A percentile compares a stretch with the other conserved stretches of the same genome.
These are phyloP conservation scores for Hymenochirus boettgeri DNA, from an alignment of 2,113 vertebrate genomes.

Conservation along the genomic window DNA sequence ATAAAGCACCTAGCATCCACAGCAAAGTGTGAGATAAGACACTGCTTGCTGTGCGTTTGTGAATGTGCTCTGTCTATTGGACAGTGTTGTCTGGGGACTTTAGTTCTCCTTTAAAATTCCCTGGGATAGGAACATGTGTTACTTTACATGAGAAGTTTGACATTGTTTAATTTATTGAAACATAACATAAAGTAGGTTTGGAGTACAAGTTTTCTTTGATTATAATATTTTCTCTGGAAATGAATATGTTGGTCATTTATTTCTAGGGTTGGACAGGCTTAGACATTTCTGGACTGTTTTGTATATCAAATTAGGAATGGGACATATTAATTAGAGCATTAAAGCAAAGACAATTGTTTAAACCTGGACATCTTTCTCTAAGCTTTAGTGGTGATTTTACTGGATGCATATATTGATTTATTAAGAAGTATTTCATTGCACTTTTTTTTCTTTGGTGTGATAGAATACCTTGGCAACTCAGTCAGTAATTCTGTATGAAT, in stretches of 20 bases:
- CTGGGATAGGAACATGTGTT: too few relatives aligned
- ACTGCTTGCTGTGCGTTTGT: too few relatives aligned
- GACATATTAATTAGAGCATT: constrained; percentile 36
- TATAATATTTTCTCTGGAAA: constrained; percentile 5
- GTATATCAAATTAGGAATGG: constrained; percentile 33
- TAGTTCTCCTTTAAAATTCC: too few relatives aligned
- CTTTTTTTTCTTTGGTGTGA: constrained; percentile 8
- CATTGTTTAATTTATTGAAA: too few relatives aligned
- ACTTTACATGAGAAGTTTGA: too few relatives aligned
- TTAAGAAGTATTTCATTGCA: constrained; percentile 36
- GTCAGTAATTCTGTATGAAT: constrained; percentile 20
- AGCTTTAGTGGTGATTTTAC: constrained; percentile 35
- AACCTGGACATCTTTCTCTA: constrained; percentile 32
- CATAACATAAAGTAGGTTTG: too few relatives aligned
- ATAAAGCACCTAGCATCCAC: too few relatives aligned
- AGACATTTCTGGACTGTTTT: constrained; percentile 28
- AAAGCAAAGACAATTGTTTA: constrained; percentile 33
- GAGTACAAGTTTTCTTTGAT: too few relatives aligned
- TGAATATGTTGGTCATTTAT: constrained; percentile 22
- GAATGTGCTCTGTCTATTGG: too few relatives aligned
- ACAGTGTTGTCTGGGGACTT: too few relatives aligned
- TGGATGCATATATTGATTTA: constrained; percentile 39
- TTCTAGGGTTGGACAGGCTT: background rate
- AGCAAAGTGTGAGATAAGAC: too few relatives aligned
- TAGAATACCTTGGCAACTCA: constrained; percentile 11